These are phyloP conservation scores for Morelia viridis DNA, from an alignment of 2,797 vertebrate genomes.

Conservation along the genomic window DNA sequence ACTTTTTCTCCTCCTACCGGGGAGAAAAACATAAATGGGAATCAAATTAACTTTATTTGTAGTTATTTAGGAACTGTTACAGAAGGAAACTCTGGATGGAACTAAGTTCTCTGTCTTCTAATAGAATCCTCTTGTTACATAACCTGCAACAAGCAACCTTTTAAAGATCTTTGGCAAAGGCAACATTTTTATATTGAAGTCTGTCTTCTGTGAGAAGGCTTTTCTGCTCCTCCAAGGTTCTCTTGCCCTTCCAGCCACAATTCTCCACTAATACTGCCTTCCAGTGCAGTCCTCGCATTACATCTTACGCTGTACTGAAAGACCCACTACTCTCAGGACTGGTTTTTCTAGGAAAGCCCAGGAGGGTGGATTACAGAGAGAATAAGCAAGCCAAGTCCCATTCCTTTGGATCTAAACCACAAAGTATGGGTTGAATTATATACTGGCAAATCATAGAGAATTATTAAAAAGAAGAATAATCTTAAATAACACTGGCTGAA, in stretches of 20 bases:
- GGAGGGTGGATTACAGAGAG: neutral
- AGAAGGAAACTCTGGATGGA: neutral
- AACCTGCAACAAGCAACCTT: neutral
- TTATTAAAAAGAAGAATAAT: neutral
- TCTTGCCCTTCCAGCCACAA: neutral
- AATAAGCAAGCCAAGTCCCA: neutral
- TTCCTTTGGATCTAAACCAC: neutral
- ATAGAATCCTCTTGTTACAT: neutral
- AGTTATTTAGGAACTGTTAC: neutral
- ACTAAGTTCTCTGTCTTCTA: neutral
- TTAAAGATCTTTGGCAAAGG: neutral
- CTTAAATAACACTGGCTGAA: neutral
- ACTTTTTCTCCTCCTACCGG: conserved; percentile 51
- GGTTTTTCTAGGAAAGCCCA: neutral
- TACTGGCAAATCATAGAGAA: neutral
- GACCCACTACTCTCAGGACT: neutral
- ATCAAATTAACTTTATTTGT: neutral
- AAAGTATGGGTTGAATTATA: neutral
- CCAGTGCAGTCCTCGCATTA: neutral
- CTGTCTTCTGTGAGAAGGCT: neutral
- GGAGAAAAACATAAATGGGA: neutral
- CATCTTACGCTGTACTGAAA: neutral
- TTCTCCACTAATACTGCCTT: neutral
- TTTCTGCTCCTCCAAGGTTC: neutral
- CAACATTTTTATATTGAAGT: neutral